These are phyloP conservation scores for Listrodromus nycthemerus DNA, from an alignment of 2,888 invertebrate genomes.

Conservation along the genomic window DNA sequence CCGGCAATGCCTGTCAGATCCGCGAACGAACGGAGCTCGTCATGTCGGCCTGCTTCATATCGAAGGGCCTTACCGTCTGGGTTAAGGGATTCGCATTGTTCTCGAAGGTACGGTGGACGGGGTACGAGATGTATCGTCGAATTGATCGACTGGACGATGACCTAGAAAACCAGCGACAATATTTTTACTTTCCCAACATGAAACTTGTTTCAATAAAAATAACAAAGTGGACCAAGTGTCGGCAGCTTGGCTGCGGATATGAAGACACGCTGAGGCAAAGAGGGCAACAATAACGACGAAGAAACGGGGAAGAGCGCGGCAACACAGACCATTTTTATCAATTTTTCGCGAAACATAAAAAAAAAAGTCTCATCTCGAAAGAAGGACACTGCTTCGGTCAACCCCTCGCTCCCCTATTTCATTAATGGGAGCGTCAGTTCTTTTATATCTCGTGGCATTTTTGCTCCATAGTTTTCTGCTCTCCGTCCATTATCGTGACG, in stretches of 20 bases:
- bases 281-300: not conserved
- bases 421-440: constrained; percentile 32
- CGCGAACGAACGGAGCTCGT: constrained; percentile 56
- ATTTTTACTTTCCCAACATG: not conserved
- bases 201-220: constrained; percentile 5
- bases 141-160: constrained; percentile 10
- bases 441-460: constrained; percentile 49
- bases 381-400: not conserved
- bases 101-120: not conserved
- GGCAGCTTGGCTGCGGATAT: not conserved
- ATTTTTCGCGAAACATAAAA: not conserved
- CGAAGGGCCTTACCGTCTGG: constrained; percentile 59
- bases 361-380: not conserved
- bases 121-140: not conserved
- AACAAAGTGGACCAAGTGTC: not conserved
- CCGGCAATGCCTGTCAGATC: constrained; percentile 68
- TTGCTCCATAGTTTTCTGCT: constrained; percentile 9
- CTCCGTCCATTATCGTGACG: constrained; percentile 28
- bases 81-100: constrained; percentile 19
- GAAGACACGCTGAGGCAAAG: not conserved
- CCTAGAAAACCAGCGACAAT: not conserved
- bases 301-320: not conserved
- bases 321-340: not conserved
- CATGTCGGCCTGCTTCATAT: constrained; percentile 64
- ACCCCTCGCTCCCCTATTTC: constrained; percentile 23